Evolutionary conservation across 2,888 invertebrate species (phyloP).

Genomic region (Cotesia congregata): DNA sequence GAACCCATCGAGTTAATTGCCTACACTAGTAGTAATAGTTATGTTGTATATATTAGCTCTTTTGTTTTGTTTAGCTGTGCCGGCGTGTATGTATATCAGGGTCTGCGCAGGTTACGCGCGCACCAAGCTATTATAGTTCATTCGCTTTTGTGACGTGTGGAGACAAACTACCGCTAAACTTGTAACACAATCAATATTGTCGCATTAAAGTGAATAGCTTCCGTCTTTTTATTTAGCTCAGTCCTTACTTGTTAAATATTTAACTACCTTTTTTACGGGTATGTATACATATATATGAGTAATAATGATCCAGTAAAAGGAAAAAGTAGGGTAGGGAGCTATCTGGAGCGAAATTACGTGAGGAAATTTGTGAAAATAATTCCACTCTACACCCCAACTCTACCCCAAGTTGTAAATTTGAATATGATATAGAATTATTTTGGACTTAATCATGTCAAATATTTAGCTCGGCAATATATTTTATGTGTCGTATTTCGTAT

Average conservation of each 20-base stretch:
- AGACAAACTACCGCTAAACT: constrained; percentile 30
- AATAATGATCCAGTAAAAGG: not conserved
- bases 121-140: constrained; percentile 21
- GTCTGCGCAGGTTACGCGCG: not conserved
- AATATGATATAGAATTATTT: too few species aligned
- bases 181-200: constrained; percentile 32
- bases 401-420: too few species aligned
- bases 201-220: constrained; percentile 26
- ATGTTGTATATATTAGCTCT: too few species aligned
- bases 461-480: not conserved
- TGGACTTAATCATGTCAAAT: too few species aligned
- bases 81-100: constrained; percentile 1
- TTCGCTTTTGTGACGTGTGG: constrained; percentile 25
- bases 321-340: not conserved
- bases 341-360: not conserved
- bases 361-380: too few species aligned
- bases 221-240: constrained; percentile 29
- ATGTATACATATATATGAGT: not conserved
- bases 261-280: not conserved
- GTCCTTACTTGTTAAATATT: constrained; percentile 1
- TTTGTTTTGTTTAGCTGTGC: not conserved
- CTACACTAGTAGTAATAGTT: too few species aligned
- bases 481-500: not conserved
- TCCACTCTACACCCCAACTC: too few species aligned
- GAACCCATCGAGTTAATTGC: too few species aligned